Conservation (phyloP, 2,113 vertebrate genomes). For the Macrotis lagotis region DNA sequence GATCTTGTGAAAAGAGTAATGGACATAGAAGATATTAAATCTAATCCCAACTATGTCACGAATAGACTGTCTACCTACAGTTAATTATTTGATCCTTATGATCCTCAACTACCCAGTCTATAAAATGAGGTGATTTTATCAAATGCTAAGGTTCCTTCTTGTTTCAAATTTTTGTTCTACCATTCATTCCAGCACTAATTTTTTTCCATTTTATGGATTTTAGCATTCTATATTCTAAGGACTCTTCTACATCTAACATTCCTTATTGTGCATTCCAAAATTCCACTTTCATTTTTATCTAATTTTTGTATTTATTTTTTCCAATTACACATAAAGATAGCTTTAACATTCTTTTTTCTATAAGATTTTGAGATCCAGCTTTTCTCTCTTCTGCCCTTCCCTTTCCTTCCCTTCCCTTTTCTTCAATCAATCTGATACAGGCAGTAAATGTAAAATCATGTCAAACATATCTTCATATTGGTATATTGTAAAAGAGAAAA, state of each 20-base stretch:
- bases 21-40: not conserved
- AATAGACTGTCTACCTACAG: not conserved
- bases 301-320: no score
- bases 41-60: not conserved
- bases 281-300: no score
- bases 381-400: no score
- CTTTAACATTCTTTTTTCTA: no score
- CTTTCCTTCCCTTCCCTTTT: no score
- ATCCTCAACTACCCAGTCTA: not conserved
- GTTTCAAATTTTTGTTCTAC: not conserved
- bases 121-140: not conserved
- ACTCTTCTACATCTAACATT: not conserved
- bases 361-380: no score
- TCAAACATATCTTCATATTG: no score
- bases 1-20: not conserved
- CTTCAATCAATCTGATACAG: no score
- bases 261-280: not conserved
- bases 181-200: not conserved
- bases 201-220: not conserved
- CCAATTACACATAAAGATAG: no score
- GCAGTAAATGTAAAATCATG: no score
- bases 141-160: not conserved
- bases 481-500: no score
- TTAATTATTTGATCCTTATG: not conserved
- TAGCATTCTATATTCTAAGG: not conserved